Evolutionary conservation across 2,888 invertebrate genomes (phyloP), one percentile per base, ranked within the genome.

Genomic region (Drosophila infuscata): DNA sequence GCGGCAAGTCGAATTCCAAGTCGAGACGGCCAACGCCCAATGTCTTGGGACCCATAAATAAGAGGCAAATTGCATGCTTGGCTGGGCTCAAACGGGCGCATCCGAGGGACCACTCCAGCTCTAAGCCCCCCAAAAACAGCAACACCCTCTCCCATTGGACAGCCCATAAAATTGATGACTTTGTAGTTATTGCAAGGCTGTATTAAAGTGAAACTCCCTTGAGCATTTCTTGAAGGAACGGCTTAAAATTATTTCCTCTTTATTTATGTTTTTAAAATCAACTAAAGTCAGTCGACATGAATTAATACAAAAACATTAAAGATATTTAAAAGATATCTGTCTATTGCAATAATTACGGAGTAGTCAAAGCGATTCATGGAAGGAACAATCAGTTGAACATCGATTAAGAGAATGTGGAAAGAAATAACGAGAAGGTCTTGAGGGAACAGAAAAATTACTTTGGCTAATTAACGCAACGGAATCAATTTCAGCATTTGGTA

Each of bases 41-140:
- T 70, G 70, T 72, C 83, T 86, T 74, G 87, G 74, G 74, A 57
- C 75, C 67, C 88, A 87, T 87, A 87, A 87, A 87, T 89, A 87
- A 84, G 76, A 64, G 67, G 73, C 82, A 87, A 89, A 87, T 89
- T 86, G 86, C 84, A 82, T 79, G 89, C 84, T 75, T 83, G 71
- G 65, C 71, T 77, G 41, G 74, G 58, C 66, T 61, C 65, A 70
- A 65, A 32, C 53, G 57, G 63, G 65, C 61, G 75, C 75, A 65
- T 71, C 68, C 76, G 46, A 58, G 56, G 64, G 43, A 33, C 35
- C 51, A 48, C 46, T 17, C 25, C 46, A 46, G 7, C 25, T 15
- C 46, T 20, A 46, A 46, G 3, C 25, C 0, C 3, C 43, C 25
- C 25, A 25, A 25, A 43, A 46, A 46, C 7, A 12, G 7, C 64